phyloP scores from a whole-genome alignment of 2,888 invertebrate genomes.

The Andrena camellia region DNA sequence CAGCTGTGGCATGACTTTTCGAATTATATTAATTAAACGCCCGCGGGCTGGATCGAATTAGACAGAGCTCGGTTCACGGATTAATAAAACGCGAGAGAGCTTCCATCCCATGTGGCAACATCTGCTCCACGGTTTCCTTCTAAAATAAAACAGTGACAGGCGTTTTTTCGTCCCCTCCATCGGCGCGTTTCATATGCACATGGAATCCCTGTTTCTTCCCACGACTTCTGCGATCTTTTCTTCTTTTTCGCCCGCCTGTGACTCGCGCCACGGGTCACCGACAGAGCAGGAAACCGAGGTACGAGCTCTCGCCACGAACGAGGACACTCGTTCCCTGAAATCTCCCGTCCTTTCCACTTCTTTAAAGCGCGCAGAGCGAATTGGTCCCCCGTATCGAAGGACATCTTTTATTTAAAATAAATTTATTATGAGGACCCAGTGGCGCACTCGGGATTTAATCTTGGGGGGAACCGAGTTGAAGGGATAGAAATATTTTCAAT shows the following conservation, averaged over 20 bases:
- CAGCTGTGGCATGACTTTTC: not conserved
- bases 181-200: constrained; percentile 34
- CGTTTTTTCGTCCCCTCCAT: constrained; percentile 13
- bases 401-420: constrained; percentile 27
- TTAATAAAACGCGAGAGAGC: constrained; percentile 28
- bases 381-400: constrained; percentile 14
- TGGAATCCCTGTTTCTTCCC: constrained; percentile 20
- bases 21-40: not conserved
- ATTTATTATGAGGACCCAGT: constrained; percentile 8
- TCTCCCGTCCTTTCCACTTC: constrained; percentile 30
- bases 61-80: not conserved
- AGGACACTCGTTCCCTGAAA: constrained; percentile 45
- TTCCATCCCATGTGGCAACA: constrained; percentile 23
- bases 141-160: constrained; percentile 38
- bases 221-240: constrained; percentile 7
- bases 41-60: not conserved
- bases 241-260: not conserved
- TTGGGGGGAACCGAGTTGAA: too few relatives aligned
- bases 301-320: constrained; percentile 44
- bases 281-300: constrained; percentile 8
- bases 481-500: too few relatives aligned
- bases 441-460: too few relatives aligned
- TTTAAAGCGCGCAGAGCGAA: constrained; percentile 18
- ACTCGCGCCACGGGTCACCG: not conserved
- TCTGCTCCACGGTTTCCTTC: constrained; percentile 10